These are phyloP conservation scores for Opisthograptis luteolata DNA, from an alignment of 2,888 invertebrate species.

Conservation along the genomic window DNA sequence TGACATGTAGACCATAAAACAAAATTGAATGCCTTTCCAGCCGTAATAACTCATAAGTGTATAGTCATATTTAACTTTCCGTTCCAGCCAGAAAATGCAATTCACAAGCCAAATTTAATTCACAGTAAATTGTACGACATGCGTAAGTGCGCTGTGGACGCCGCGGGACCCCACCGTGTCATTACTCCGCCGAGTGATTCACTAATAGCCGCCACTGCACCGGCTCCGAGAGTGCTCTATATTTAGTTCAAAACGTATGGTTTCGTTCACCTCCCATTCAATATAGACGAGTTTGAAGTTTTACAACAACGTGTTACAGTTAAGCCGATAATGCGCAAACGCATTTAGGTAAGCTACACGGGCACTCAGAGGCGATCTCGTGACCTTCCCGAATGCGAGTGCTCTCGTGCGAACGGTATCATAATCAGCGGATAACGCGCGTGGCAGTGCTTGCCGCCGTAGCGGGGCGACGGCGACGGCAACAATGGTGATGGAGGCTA, in stretches of 20 bases:
- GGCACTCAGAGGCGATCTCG: slow-evolving; percentile 27
- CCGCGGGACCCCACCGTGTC: slow-evolving; percentile 34
- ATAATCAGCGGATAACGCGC: slow-evolving; percentile 66
- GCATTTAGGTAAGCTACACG: slow-evolving; percentile 19
- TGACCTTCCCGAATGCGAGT: slow-evolving; percentile 42
- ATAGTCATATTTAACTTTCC: slow-evolving; percentile 11
- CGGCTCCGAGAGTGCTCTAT: slow-evolving; percentile 60
- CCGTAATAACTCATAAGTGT: neutral
- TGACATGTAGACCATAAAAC: neutral
- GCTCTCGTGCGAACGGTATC: slow-evolving; percentile 64
- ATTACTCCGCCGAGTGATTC: slow-evolving; percentile 53
- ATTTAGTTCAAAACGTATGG: slow-evolving; percentile 72
- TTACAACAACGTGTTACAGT: slow-evolving; percentile 35
- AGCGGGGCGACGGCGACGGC: slow-evolving; percentile 59
- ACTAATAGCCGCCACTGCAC: slow-evolving; percentile 54
- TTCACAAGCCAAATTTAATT: slow-evolving; percentile 26
- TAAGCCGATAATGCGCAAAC: slow-evolving; percentile 32
- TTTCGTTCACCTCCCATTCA: slow-evolving; percentile 67
- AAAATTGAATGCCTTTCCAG: neutral
- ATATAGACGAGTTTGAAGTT: slow-evolving; percentile 45
- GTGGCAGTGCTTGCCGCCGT: slow-evolving; percentile 44
- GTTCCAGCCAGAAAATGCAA: slow-evolving; percentile 1
- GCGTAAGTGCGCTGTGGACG: slow-evolving; percentile 25
- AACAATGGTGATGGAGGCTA: slow-evolving; percentile 62
- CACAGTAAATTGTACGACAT: slow-evolving; percentile 26